A percentile compares a stretch with the other conserved stretches of the same genome.
These are phyloP conservation scores for Agrochola macilenta DNA, from an alignment of 2,888 invertebrate species.

Conservation along the genomic window DNA sequence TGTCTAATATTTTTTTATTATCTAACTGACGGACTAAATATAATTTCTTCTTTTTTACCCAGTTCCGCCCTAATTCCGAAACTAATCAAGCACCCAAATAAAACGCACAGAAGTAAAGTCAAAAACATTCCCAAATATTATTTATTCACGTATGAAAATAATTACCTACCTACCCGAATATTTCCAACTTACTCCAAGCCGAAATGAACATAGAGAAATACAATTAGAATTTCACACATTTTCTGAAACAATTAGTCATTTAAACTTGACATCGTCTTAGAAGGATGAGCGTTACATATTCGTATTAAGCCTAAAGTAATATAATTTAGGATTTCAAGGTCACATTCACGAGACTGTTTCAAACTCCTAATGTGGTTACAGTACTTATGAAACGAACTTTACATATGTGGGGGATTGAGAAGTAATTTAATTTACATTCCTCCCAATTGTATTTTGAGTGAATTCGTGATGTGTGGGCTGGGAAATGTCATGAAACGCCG, in stretches of 20 bases:
- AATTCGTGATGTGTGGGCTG: conserved; percentile 9
- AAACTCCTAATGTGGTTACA: conserved; percentile 39
- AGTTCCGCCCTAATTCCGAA: not conserved
- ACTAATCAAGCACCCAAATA: not conserved
- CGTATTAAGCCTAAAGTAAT: conserved; percentile 13
- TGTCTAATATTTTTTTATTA: too few species aligned
- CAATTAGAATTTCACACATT: conserved; percentile 38
- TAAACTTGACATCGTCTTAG: conserved; percentile 26
- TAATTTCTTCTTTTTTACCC: too few species aligned
- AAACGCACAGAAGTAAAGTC: not conserved
- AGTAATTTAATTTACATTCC: conserved; percentile 41
- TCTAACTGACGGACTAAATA: too few species aligned
- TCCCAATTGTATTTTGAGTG: conserved; percentile 4
- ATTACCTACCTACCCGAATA: not conserved
- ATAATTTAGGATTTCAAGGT: conserved; percentile 35
- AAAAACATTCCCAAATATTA: not conserved
- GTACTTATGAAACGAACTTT: conserved; percentile 24
- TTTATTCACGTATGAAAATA: not conserved
- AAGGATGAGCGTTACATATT: conserved; percentile 23
- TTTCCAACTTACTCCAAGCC: conserved; percentile 4
- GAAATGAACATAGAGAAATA: conserved; percentile 28
- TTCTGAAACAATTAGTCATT: conserved; percentile 49
- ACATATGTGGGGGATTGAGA: conserved; percentile 29
- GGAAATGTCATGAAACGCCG: not conserved
- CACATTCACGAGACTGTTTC: conserved; percentile 33